Evolutionary conservation across 2,888 invertebrate species (phyloP).

Genomic region (Leptinotarsa rubiginosa): DNA sequence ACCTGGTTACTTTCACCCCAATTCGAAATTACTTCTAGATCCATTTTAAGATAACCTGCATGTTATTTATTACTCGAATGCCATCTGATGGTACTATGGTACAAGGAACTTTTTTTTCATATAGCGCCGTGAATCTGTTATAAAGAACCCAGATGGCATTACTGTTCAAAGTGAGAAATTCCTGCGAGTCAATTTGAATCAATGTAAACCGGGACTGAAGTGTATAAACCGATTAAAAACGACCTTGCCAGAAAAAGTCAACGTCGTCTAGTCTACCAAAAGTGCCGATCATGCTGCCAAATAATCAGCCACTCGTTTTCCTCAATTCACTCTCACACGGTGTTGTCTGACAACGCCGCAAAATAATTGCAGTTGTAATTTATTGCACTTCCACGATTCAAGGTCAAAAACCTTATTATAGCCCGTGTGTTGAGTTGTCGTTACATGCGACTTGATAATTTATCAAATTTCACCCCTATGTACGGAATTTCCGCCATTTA

Average conservation of each 20-base stretch:
- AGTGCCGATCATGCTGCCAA: background rate
- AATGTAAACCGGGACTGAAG: background rate
- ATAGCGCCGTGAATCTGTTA: too few relatives aligned
- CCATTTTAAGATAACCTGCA: too few relatives aligned
- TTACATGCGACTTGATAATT: slow-evolving; percentile 2
- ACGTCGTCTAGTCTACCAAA: slow-evolving; percentile 5
- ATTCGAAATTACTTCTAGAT: too few relatives aligned
- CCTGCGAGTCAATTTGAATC: background rate
- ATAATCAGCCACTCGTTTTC: background rate
- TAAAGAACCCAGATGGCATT: too few relatives aligned
- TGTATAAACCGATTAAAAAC: background rate
- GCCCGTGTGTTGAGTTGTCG: slow-evolving; percentile 2
- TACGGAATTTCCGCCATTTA: background rate
- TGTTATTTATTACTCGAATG: too few relatives aligned
- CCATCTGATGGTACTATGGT: too few relatives aligned
- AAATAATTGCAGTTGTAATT: background rate
- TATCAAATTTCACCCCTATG: background rate
- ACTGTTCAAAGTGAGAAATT: too few relatives aligned
- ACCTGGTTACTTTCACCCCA: too few relatives aligned
- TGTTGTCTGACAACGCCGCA: slow-evolving; percentile 2
- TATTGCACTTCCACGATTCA: slow-evolving; percentile 15
- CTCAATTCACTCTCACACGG: slow-evolving; percentile 5
- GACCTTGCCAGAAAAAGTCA: background rate
- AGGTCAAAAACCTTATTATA: slow-evolving; percentile 14
- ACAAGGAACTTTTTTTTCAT: too few relatives aligned